Percentiles rank a stretch among this genome's conserved stretches.
phyloP scores from a whole-genome alignment of 2,797 vertebrate species.

The Gastrophryne carolinensis region DNA sequence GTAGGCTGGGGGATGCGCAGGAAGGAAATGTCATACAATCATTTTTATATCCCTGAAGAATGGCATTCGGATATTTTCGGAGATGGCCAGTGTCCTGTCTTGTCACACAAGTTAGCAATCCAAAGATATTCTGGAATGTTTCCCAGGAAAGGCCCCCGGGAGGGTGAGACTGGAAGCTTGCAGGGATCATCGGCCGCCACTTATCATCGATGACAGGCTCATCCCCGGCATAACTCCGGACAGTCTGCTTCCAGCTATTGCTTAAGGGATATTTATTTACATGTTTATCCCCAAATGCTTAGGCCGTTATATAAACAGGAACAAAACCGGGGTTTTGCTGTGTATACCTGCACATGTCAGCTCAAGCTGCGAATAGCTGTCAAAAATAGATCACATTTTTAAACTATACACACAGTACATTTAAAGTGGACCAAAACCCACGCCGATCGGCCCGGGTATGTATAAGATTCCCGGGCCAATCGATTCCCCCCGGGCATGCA shows the following conservation, averaged over 20 bases:
- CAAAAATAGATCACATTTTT: no score
- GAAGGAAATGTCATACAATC: slow-evolving; percentile 27
- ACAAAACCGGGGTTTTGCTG: no score
- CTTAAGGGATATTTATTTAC: no score
- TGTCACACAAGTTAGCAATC: slow-evolving; percentile 63
- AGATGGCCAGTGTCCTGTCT: slow-evolving; percentile 50
- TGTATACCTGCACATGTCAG: no score
- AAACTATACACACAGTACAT: no score
- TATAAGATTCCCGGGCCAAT: no score
- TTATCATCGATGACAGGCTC: background rate
- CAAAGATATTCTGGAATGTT: slow-evolving; percentile 59
- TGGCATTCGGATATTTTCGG: slow-evolving; percentile 49
- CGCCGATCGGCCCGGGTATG: no score
- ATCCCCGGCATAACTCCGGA: background rate
- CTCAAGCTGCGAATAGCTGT: no score
- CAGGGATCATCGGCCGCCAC: background rate
- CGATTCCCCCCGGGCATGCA: no score
- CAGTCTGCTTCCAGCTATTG: background rate
- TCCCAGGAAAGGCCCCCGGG: slow-evolving; percentile 53
- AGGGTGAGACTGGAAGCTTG: slow-evolving; percentile 52
- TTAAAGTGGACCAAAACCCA: no score
- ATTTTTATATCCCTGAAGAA: slow-evolving; percentile 55
- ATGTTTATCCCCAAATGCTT: no score
- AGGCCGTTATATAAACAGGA: no score
- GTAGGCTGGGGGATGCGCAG: background rate